Evolutionary conservation across 1,140 invertebrate species (phyloP), one percentile per base, ranked within the genome.

Genomic region (Pinna nobilis): DNA sequence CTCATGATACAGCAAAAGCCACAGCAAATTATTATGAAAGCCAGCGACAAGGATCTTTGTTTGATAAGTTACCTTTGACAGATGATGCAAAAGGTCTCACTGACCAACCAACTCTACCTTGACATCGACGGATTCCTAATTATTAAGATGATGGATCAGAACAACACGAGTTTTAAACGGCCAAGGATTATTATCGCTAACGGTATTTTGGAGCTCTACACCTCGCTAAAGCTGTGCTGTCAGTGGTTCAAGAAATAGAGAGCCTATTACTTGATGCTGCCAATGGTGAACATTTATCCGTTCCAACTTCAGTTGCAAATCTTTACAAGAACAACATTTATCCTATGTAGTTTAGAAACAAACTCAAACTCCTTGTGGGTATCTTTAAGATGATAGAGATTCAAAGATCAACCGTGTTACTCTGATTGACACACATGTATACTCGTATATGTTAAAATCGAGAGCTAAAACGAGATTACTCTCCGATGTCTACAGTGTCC

Each of bases 41-140:
- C 7, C 18, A 49, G n/a, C 41, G 39, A n/a, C 6, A 65, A 6
- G 39, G 30, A 20, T 28, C 3, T 9, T 5, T 35, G 61, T 7
- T 35, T 61, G 25, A 61, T 35, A 13, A 32, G 30, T 61, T 61
- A 7, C 39, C 33, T 35, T 3, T 37, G n/a, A 37, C 57, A 37
- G 61, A 47, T 15, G 44, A 65, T 6, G 44, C 47, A 11, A 50
- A 51, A n/a, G 28, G 53, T 9, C 47, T 53, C 3, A 53, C 63
- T 2, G 63, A 50, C 7, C 13, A 18, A 32, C 63, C 63, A 49
- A 49, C 39, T 11, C 39, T 65, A 28, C 63, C 63, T 15, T 25
- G 63, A 50, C 50, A 65, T 49, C 9, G 35, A 32, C 41, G 41
- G n/a, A 30, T 47, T 28, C 63, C 63, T 1, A 65, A 47, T 23